Evolutionary conservation across 1,140 invertebrate species (phyloP).

Genomic region (Neodiprion pinetum): DNA sequence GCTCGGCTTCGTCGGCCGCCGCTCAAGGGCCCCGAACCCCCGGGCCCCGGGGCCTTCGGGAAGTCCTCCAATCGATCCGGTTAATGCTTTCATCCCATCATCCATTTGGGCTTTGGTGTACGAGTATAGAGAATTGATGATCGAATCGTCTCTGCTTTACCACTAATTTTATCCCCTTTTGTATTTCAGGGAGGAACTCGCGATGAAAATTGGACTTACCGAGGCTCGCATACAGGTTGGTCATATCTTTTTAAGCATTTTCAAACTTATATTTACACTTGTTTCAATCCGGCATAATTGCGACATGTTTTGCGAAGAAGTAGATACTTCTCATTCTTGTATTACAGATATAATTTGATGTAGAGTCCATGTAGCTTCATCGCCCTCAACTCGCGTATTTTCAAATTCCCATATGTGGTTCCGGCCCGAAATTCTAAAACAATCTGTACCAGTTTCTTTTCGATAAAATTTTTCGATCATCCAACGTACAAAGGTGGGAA

Average conservation of each 20-base stretch:
- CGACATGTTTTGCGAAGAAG: too few relatives aligned
- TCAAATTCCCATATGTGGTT: too few relatives aligned
- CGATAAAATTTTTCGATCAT: too few relatives aligned
- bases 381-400: too few relatives aligned
- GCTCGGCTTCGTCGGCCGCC: neutral
- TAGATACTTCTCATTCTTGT: too few relatives aligned
- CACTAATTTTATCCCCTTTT: constrained; percentile 37
- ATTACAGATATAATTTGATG: too few relatives aligned
- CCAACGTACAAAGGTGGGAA: too few relatives aligned
- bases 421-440: too few relatives aligned
- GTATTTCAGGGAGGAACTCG: constrained; percentile 92
- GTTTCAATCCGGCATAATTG: too few relatives aligned
- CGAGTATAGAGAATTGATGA: neutral
- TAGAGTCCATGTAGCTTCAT: too few relatives aligned
- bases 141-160: constrained; percentile 17
- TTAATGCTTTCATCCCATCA: constrained; percentile 30
- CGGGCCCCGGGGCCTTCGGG: constrained; percentile 8
- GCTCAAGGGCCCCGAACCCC: neutral
- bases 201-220: constrained; percentile 96
- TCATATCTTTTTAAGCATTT: constrained; percentile 10
- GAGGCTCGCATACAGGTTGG: constrained; percentile 98
- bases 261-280: too few relatives aligned
- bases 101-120: constrained; percentile 68
- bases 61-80: constrained; percentile 18
- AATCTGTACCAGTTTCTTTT: too few relatives aligned